Evolutionary conservation across 2,797 vertebrate species (phyloP), one percentile per base, ranked within the genome.

Genomic region (Pagetopsis macropterus): DNA sequence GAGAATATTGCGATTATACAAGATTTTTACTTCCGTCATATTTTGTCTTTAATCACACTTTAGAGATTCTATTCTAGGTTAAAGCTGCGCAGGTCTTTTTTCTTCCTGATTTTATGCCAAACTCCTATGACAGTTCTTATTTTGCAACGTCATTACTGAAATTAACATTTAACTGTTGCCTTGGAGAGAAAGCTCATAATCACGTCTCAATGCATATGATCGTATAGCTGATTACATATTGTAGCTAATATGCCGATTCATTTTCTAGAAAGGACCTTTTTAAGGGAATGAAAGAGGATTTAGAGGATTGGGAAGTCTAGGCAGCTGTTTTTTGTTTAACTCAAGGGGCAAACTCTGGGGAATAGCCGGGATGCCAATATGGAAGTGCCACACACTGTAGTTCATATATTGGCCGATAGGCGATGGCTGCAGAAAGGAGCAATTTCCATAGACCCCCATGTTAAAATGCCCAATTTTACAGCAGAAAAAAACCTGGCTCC

Each of bases 111-210:
- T 3, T 2, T 4, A 8, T 0, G 9, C 2, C 4, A 7, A 19
- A 2, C 45, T 43, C 19, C 9, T 19, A 4, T 21, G 13, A 49
- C 13, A 17, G 13, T 45, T 40, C n/a, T 40, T 19, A 27, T 7
- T 65, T 52, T 48, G 15, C 19, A 9, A 37, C 3, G 2, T 13
- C 15, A 31, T 6, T 16, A 15, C 3, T 33, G 5, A 15, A 49
- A 55, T 60, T 6, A 51, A 37, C 7, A 27, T 37, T 7, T 37
- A 52, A 21, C 21, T 16, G 51, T 69, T 51, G 60, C 40, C 46
- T 46, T 64, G 27, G 66, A 58, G 45, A 72, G 9, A 56, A 66
- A 77, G n/a, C 46, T 59, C 54, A 46, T 46, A 43, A 61, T 44
- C 31, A 43, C 13, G 2, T 7, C 23, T 16, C 16, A 40, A 31